A percentile compares a stretch with the other conserved stretches of the same genome.
Evolutionary conservation across 2,888 invertebrate genomes (phyloP).

Genomic region (Brachyopa scutellaris): DNA sequence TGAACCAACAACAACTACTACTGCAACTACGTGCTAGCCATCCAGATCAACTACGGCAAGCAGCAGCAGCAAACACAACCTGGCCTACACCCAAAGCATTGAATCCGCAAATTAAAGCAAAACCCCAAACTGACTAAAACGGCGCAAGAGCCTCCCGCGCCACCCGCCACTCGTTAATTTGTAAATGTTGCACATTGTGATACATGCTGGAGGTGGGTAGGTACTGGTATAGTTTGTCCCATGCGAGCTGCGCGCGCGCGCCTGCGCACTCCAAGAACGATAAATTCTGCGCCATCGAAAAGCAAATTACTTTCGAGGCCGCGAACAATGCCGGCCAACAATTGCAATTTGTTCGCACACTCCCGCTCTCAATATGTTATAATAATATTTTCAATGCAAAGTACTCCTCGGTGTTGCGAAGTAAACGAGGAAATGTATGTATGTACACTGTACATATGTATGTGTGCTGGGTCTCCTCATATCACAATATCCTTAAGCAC

Average conservation of each 20-base stretch:
- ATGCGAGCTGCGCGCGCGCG: slow-evolving; percentile 43
- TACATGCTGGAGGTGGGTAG: slow-evolving; percentile 12
- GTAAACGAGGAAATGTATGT: background rate
- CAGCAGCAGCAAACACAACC: slow-evolving; percentile 22
- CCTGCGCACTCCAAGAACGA: slow-evolving; percentile 48
- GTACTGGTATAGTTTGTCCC: slow-evolving; percentile 33
- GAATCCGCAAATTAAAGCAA: slow-evolving; percentile 65
- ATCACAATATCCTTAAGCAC: slow-evolving; percentile 65
- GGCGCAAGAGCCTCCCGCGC: slow-evolving; percentile 30
- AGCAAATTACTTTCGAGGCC: slow-evolving; percentile 74
- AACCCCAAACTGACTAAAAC: slow-evolving; percentile 33
- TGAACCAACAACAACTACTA: slow-evolving; percentile 74
- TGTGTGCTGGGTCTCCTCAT: slow-evolving; percentile 18
- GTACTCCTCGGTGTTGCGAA: background rate
- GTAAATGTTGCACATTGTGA: slow-evolving; percentile 71
- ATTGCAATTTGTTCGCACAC: slow-evolving; percentile 82
- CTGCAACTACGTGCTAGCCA: slow-evolving; percentile 66
- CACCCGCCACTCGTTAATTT: slow-evolving; percentile 65
- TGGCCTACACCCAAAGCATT: slow-evolving; percentile 66
- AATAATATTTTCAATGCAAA: slow-evolving; percentile 43
- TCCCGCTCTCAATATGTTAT: slow-evolving; percentile 74
- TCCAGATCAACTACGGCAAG: slow-evolving; percentile 61
- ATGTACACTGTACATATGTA: no score
- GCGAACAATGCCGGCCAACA: slow-evolving; percentile 81
- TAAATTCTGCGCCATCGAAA: slow-evolving; percentile 67